Conservation (phyloP, 2,888 invertebrate genomes). For the Unio delphinus region DNA sequence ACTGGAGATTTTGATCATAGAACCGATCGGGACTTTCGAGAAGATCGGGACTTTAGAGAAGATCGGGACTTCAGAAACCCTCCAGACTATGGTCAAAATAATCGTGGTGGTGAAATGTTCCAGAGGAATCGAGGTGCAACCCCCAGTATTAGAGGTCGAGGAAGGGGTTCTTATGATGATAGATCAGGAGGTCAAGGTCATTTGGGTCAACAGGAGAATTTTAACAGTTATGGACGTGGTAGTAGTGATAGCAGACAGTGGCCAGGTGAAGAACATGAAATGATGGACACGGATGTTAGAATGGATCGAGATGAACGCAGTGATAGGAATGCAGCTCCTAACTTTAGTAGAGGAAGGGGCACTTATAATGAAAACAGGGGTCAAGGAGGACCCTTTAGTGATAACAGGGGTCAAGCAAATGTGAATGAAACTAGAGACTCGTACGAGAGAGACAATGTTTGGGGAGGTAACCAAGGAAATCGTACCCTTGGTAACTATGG, state of each 20-base stretch:
- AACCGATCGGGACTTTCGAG: neutral
- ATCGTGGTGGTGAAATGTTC: too few relatives aligned
- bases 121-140: neutral
- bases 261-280: constrained; percentile 4
- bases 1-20: constrained; percentile 8
- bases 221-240: neutral
- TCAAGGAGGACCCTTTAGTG: too few relatives aligned
- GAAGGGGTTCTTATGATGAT: neutral
- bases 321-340: too few relatives aligned
- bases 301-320: too few relatives aligned
- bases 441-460: too few relatives aligned
- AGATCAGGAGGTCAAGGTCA: neutral
- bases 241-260: constrained; percentile 1
- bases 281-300: neutral
- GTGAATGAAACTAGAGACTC: too few relatives aligned
- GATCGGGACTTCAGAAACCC: neutral
- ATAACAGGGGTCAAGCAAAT: too few relatives aligned
- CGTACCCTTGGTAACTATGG: too few relatives aligned
- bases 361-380: too few relatives aligned
- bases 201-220: neutral
- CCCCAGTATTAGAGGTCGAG: neutral
- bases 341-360: too few relatives aligned
- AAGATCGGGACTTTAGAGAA: neutral
- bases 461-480: too few relatives aligned
- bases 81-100: too few relatives aligned